Evolutionary conservation across 1,140 invertebrate genomes (phyloP).

Genomic region (Procambarus virginalis): DNA sequence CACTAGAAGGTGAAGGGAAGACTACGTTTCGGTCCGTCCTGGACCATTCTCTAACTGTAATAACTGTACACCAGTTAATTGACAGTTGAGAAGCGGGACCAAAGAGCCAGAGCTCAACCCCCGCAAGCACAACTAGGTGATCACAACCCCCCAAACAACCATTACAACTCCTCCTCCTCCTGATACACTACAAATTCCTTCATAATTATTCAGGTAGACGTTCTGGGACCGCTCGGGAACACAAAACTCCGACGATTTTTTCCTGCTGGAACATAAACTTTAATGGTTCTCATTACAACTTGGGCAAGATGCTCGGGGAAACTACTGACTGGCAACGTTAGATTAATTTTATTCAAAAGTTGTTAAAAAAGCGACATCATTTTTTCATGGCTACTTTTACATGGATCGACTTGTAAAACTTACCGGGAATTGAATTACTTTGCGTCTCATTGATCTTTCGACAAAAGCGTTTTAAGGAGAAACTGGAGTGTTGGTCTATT

Average conservation of each 20-base stretch:
- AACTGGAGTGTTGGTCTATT: no score
- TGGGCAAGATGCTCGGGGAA: neutral
- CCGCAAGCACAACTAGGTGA: no score
- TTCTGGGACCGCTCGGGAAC: neutral
- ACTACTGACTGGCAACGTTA: constrained; percentile 2
- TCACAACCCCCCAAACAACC: neutral
- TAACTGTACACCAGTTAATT: no score
- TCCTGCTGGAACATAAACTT: neutral
- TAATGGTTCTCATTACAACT: constrained; percentile 11
- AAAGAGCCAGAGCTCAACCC: no score
- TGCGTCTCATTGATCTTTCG: constrained; percentile 10
- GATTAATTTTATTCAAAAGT: neutral
- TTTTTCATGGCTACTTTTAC: neutral
- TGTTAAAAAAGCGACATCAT: neutral
- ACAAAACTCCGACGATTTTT: neutral
- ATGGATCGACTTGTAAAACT: neutral
- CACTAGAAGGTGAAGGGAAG: no score
- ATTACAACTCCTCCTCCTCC: neutral
- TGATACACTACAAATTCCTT: neutral
- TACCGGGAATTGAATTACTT: neutral
- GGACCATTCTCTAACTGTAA: no score
- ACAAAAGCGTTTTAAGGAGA: neutral
- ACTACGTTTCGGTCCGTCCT: no score
- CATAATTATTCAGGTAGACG: neutral
- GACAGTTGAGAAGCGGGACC: no score